A percentile compares a stretch with the other conserved stretches of the same genome.
Conservation (phyloP, 2,113 vertebrate species). For the Manacus vitellinus region DNA sequence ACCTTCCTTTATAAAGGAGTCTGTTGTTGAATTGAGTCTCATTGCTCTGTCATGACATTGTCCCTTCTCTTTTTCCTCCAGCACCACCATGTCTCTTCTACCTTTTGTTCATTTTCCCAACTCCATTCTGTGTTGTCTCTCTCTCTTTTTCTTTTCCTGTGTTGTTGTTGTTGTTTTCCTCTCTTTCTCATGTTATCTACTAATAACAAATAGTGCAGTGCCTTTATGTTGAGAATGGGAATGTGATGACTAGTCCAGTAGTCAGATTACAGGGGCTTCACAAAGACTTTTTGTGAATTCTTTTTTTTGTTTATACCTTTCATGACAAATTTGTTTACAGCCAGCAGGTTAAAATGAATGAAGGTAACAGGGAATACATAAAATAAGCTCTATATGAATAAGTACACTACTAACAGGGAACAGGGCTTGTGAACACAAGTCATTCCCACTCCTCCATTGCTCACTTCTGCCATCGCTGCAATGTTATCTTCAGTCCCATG, state of each 20-base stretch:
- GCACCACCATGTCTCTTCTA: background rate
- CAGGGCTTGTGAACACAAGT: background rate
- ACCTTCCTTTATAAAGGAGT: background rate
- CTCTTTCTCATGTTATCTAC: background rate
- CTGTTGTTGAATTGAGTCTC: background rate
- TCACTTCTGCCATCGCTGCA: background rate
- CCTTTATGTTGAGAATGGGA: background rate
- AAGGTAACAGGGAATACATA: background rate
- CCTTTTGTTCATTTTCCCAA: background rate
- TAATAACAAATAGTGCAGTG: background rate
- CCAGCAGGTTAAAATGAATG: conserved; percentile 28
- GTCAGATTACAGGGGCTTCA: conserved; percentile 20
- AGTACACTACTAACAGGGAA: background rate
- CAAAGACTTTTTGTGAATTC: background rate
- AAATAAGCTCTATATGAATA: conserved; percentile 19
- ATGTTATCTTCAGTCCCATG: background rate
- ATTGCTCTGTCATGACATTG: background rate
- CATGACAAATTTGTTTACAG: conserved; percentile 51
- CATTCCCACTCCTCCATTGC: background rate
- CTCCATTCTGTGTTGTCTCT: background rate
- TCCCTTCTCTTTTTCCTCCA: background rate
- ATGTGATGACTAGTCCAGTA: background rate
- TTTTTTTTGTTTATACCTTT: background rate
- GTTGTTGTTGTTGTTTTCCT: background rate
- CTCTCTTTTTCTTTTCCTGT: background rate